Base-by-base conservation (phyloP, 1,140 invertebrate genomes). In the Macrobrachium nipponense region DNA sequence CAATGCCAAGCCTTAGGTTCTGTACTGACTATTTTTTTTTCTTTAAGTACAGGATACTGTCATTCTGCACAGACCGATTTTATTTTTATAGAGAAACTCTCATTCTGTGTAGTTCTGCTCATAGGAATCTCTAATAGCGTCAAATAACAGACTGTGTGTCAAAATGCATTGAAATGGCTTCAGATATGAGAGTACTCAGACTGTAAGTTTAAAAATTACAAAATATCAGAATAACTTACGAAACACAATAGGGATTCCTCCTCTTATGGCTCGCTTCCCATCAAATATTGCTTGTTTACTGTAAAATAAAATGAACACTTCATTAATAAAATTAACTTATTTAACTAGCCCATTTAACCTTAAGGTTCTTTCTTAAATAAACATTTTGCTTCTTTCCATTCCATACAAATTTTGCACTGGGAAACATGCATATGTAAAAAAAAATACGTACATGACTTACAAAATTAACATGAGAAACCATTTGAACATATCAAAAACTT, bases 161-260 rank as follows among this genome's bases (percentile, higher is more conserved):
- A 12, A 12, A 51, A 51, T 51, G 51, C 51, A 3, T 51, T 51
- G 51, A 15, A 43, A 36, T 20, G 27, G 27, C 27, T 36, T 36
- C 27, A 36, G n/a, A 43, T 20, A 64, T 14, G 17, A 64, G 17
- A 82, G 23, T 23, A 72, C 20, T 44, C 12, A 23, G 27, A 23
- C 17, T 43, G 43, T 82, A 72, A 70, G 23, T 44, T 62, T 60
- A 77, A 60, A 20, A 36, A 59, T 59, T 58, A 60, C 27, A n/a
- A 73, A 76, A 20, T 77, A 27, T 51, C 82, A 51, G 12, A 51
- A 51, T 12, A 51, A 96, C 96, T 97, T 94, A 98, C 97, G 97
- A 92, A 98, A 98, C 88, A 98, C 96, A 91, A 98, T 96, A 86
- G 97, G 97, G 91, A 98, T 97, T 90, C 97, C 97, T 90, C 97